These are phyloP conservation scores for Vidua chalybeata DNA, from an alignment of 2,113 vertebrate species.

Conservation along the genomic window DNA sequence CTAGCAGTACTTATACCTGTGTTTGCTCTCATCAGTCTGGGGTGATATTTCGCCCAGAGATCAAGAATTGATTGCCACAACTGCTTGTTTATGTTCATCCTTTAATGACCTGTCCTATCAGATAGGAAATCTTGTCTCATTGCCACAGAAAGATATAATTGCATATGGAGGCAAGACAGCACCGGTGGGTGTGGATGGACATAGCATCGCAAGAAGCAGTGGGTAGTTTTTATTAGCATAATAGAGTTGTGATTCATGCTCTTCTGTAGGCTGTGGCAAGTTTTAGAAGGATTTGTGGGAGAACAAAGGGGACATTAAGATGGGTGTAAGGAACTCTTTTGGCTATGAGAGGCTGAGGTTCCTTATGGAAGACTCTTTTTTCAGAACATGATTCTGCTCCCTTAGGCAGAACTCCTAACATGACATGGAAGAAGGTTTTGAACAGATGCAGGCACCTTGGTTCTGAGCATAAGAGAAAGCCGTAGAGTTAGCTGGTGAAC, in stretches of 20 bases:
- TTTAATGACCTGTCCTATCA: not conserved
- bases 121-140: not conserved
- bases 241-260: not conserved
- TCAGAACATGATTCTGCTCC: rapidly evolving
- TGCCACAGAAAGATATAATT: not conserved
- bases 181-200: not conserved
- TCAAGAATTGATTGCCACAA: not conserved
- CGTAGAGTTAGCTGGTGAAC: not conserved
- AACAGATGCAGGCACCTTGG: not conserved
- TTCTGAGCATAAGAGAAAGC: not conserved
- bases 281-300: not conserved
- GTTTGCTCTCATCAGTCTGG: not conserved
- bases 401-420: not conserved
- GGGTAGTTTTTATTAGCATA: not conserved
- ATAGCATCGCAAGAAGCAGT: not conserved
- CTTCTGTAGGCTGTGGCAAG: not conserved
- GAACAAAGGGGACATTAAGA: not conserved
- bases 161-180: not conserved
- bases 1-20: not conserved
- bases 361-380: not conserved
- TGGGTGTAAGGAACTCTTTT: not conserved
- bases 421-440: not conserved
- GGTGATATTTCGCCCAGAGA: not conserved
- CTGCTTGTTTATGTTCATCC: not conserved
- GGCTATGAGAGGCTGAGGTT: not conserved